phyloP scores from a whole-genome alignment of 2,113 vertebrate genomes.

The Solea senegalensis region DNA sequence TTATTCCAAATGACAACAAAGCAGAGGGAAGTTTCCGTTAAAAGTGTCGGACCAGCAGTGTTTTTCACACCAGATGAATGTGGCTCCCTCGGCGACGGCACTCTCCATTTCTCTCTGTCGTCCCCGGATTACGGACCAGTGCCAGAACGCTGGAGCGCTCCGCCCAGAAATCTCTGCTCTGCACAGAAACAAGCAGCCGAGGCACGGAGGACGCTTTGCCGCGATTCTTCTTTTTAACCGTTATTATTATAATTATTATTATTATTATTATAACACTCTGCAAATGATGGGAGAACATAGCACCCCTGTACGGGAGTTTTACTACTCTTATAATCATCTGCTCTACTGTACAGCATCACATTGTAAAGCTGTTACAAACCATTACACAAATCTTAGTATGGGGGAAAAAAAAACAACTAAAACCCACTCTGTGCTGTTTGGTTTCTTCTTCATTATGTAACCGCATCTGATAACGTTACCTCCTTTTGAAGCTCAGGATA shows the following conservation, averaged over 20 bases:
- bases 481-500: slow-evolving; percentile 66
- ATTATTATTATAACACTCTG: not conserved
- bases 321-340: not conserved
- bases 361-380: not conserved
- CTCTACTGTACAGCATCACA: not conserved
- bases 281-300: not conserved
- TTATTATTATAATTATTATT: slow-evolving; percentile 3
- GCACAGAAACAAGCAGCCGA: slow-evolving; percentile 28
- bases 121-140: slow-evolving; percentile 50
- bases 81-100: slow-evolving; percentile 36
- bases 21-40: slow-evolving; percentile 47
- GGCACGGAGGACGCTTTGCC: slow-evolving; percentile 13
- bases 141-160: slow-evolving; percentile 58
- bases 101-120: slow-evolving; percentile 51
- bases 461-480: slow-evolving; percentile 53
- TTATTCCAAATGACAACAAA: slow-evolving; percentile 57
- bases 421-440: slow-evolving; percentile 28
- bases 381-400: not conserved
- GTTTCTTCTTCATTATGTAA: slow-evolving; percentile 53
- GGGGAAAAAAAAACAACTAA: slow-evolving; percentile 10
- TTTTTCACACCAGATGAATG: slow-evolving; percentile 61
- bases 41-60: slow-evolving; percentile 32
- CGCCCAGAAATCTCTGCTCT: slow-evolving; percentile 42
- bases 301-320: not conserved
- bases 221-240: not conserved